A percentile compares a stretch with the other conserved stretches of the same genome.
Evolutionary conservation across 2,888 invertebrate genomes (phyloP).

Genomic region (Archips crataeganus): DNA sequence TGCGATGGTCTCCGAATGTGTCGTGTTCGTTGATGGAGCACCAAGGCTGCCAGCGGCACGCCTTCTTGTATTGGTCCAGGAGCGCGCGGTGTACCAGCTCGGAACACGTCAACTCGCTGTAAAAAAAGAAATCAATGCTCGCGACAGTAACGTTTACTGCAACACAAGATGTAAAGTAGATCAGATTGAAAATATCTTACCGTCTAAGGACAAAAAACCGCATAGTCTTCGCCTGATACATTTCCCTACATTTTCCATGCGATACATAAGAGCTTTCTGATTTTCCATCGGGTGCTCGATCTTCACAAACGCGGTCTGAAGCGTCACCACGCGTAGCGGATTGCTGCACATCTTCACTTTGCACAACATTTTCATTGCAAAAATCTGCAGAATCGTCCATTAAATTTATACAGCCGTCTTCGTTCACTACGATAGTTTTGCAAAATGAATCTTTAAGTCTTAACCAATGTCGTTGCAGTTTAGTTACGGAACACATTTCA

Average conservation of each 20-base stretch:
- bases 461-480: conserved; percentile 65
- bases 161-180: not conserved
- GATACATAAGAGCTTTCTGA: conserved; percentile 57
- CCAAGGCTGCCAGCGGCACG: conserved; percentile 74
- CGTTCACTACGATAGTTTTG: conserved; percentile 65
- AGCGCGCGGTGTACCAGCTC: conserved; percentile 71
- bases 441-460: conserved; percentile 72
- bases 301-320: conserved; percentile 42
- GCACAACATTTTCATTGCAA: conserved; percentile 49
- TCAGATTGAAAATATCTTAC: conserved; percentile 52
- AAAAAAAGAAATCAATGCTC: conserved; percentile 22
- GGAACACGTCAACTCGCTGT: conserved; percentile 70
- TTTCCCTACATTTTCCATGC: conserved; percentile 67
- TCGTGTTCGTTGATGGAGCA: conserved; percentile 72
- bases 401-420: conserved; percentile 67
- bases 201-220: conserved; percentile 71
- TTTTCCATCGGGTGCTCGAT: conserved; percentile 51
- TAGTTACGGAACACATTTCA: conserved; percentile 52
- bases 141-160: not conserved
- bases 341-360: conserved; percentile 44
- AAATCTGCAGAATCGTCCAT: conserved; percentile 51
- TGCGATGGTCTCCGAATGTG: conserved; percentile 72
- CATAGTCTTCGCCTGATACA: conserved; percentile 63
- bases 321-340: conserved; percentile 43
- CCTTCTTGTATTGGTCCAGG: conserved; percentile 63